These are phyloP conservation scores for Drosophila prosaltans DNA, from an alignment of 1,140 invertebrate species.

Conservation along the genomic window DNA sequence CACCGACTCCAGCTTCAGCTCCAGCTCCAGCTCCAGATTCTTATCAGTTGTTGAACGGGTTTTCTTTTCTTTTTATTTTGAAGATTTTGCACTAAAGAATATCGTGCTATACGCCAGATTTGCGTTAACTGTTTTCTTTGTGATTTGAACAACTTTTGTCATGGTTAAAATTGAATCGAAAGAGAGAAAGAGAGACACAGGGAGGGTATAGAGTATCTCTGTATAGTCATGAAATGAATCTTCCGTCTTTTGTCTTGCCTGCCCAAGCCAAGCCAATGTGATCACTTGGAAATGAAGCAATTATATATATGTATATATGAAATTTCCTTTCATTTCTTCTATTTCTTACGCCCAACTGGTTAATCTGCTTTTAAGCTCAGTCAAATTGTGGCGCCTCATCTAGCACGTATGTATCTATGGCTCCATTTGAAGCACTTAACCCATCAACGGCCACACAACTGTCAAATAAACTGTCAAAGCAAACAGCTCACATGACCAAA, in stretches of 20 bases:
- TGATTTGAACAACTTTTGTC: conserved; percentile 50
- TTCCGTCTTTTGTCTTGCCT: neutral
- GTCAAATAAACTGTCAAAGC: conserved; percentile 65
- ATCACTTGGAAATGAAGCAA: conserved; percentile 69
- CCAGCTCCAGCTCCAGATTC: conserved; percentile 51
- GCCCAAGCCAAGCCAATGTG: neutral
- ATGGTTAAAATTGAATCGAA: conserved; percentile 50
- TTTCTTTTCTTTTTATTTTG: conserved; percentile 29
- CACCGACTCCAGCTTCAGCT: conserved; percentile 11
- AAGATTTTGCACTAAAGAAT: conserved; percentile 77
- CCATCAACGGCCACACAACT: conserved; percentile 57
- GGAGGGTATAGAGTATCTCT: too few relatives aligned
- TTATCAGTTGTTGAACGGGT: conserved; percentile 68
- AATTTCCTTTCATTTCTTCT: neutral
- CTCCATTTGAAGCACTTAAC: conserved; percentile 57
- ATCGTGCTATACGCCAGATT: conserved; percentile 80
- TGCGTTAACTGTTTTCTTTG: conserved; percentile 58
- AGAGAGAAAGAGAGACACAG: conserved; percentile 6
- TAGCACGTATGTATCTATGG: neutral
- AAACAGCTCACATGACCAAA: conserved; percentile 46
- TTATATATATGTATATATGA: conserved; percentile 29
- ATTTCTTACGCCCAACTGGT: neutral
- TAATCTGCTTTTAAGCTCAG: neutral
- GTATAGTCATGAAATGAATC: conserved; percentile 10
- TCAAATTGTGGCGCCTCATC: conserved; percentile 26